These are phyloP conservation scores for Xylocopa sonorina DNA, from an alignment of 1,140 invertebrate genomes.

Conservation along the genomic window DNA sequence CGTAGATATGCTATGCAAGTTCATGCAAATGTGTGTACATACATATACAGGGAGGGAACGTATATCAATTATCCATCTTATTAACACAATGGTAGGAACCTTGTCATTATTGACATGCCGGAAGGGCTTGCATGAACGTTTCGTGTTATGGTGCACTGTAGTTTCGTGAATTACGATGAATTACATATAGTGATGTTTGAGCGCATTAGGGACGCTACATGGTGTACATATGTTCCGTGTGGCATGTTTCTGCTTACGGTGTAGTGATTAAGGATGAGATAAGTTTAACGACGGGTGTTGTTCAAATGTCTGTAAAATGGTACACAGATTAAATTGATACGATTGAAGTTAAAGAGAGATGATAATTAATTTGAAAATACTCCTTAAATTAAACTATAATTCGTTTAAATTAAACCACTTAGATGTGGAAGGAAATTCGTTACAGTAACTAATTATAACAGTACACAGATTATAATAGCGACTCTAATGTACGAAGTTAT, in stretches of 20 bases:
- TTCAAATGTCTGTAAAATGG: slow-evolving; percentile 4
- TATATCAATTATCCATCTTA: slow-evolving; percentile 43
- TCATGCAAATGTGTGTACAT: not conserved
- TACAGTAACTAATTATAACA: no score
- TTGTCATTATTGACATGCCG: slow-evolving; percentile 38
- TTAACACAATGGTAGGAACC: slow-evolving; percentile 3
- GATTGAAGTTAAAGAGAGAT: not conserved
- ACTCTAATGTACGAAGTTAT: not conserved
- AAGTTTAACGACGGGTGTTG: slow-evolving; percentile 3
- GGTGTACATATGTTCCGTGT: not conserved
- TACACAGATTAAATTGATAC: not conserved
- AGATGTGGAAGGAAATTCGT: not conserved
- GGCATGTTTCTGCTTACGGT: no score
- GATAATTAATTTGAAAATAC: not conserved
- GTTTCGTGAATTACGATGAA: slow-evolving; percentile 26
- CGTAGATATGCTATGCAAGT: not conserved
- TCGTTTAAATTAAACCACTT: not conserved
- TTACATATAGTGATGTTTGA: not conserved
- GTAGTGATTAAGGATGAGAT: not conserved
- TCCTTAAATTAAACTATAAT: not conserved
- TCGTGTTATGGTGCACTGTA: not conserved
- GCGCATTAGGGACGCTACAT: not conserved
- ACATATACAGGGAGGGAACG: no score
- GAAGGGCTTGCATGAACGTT: slow-evolving; percentile 4
- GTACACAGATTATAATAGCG: no score